A percentile compares a stretch with the other conserved stretches of the same genome.
Evolutionary conservation across 2,888 invertebrate genomes (phyloP).

Genomic region (Diaprepes abbreviatus): DNA sequence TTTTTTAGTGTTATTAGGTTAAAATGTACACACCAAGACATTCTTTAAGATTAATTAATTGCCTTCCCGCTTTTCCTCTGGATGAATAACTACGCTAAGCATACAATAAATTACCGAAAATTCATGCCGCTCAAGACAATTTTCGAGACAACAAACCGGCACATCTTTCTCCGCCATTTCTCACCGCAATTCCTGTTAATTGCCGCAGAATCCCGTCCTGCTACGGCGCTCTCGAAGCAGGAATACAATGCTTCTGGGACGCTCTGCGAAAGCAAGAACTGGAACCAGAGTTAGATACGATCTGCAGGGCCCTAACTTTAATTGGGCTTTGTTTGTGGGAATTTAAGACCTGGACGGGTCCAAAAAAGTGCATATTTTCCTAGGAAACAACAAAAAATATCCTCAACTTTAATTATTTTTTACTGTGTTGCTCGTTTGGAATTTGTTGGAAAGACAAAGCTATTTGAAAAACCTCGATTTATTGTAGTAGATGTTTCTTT

Average conservation of each 20-base stretch:
- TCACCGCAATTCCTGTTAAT: slow-evolving; percentile 46
- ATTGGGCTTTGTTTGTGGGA: slow-evolving; percentile 25
- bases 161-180: slow-evolving; percentile 47
- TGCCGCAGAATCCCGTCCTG: slow-evolving; percentile 34
- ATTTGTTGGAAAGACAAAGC: too few relatives aligned
- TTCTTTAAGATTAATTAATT: slow-evolving; percentile 35
- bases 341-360: slow-evolving; percentile 4
- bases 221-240: slow-evolving; percentile 27
- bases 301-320: slow-evolving; percentile 24
- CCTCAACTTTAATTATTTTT: too few relatives aligned
- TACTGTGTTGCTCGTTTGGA: too few relatives aligned
- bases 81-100: slow-evolving; percentile 37
- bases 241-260: slow-evolving; percentile 43
- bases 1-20: slow-evolving; percentile 19
- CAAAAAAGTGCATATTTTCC: slow-evolving; percentile 1
- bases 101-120: slow-evolving; percentile 43
- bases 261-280: slow-evolving; percentile 33
- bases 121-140: slow-evolving; percentile 45
- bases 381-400: neutral
- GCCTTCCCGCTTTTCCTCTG: slow-evolving; percentile 11
- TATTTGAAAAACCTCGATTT: too few relatives aligned
- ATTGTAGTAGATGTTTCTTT: too few relatives aligned
- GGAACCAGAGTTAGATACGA: slow-evolving; percentile 36
- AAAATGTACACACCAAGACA: slow-evolving; percentile 15
- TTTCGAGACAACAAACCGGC: slow-evolving; percentile 44